Evolutionary conservation across 2,888 invertebrate species (phyloP), one percentile per base, ranked within the genome.

Genomic region (Gerosis bhagava): DNA sequence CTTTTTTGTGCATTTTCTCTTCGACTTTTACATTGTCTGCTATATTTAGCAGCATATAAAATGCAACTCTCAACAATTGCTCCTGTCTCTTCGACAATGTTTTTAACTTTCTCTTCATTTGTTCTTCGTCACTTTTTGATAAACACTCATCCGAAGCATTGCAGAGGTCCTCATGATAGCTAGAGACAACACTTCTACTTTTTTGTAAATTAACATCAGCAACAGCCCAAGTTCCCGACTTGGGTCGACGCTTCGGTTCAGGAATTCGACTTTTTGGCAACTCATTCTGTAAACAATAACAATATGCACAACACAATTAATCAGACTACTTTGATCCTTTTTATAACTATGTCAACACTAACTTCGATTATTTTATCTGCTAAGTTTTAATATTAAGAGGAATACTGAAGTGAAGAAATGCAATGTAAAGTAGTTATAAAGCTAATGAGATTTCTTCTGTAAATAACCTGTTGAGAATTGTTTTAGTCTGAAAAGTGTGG

Each of bases 1-100:
- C 96, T 77, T 98, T 96, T 65, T 97, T 96, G 17, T 96, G 93
- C 96, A 99, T 99, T 89, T 99, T 99, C 80, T 97, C 95, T 81
- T 99, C 99, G 2, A 98, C 95, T 74, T 95, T 95, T 5, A 96
- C 92, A 88, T 98, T 98, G 79, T 98, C 98, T 3, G 98, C 96
- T 77, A 99, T 95, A 77, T 99, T 99, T 37, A 98, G 87, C 43
- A 99, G 88, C 71, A 99, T 91, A 78, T 98, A 97, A 76, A 97
- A 96, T 2, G 97, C 96, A 32, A 97, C 98, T 76, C 97, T 90
- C 21, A 98, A 83, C 13, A 98, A 88, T 70, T 97, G 96, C 67
- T 98, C 98, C 74, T 99, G 98, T 77, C 98, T 97, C 67, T 94
- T 95, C 8, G 97, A 95, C 49, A 98, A 90, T 25, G 93, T 92